A percentile compares a stretch with the other conserved stretches of the same genome.
These are phyloP conservation scores for Agriotes lineatus DNA, from an alignment of 2,888 invertebrate species.

Conservation along the genomic window DNA sequence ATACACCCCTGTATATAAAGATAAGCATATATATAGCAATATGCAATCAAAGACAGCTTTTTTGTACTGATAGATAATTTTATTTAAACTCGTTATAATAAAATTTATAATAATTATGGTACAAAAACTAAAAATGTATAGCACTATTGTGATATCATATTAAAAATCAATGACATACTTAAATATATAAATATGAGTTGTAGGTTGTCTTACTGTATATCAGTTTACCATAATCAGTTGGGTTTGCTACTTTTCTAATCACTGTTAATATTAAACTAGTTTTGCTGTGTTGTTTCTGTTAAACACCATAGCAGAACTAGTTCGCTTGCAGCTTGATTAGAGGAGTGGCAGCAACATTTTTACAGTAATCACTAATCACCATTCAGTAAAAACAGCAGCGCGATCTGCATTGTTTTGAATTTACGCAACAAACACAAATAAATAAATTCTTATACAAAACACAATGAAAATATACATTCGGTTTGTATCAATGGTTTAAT, in stretches of 20 bases:
- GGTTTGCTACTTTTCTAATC: not conserved
- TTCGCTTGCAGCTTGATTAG: not conserved
- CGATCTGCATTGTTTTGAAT: too few relatives aligned
- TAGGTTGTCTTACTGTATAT: not conserved
- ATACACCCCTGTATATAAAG: too few relatives aligned
- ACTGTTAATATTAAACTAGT: not conserved
- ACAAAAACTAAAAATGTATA: slow-evolving; percentile 50
- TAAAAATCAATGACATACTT: not conserved
- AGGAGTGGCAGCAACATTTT: not conserved
- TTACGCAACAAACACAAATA: not conserved
- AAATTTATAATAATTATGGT: slow-evolving; percentile 43
- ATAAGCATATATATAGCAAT: slow-evolving; percentile 11
- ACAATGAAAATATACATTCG: slow-evolving; percentile 27
- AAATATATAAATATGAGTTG: not conserved
- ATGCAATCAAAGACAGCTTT: slow-evolving; percentile 4
- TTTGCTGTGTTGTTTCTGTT: not conserved
- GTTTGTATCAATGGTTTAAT: slow-evolving; percentile 43
- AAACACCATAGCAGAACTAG: not conserved
- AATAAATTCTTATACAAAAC: slow-evolving; percentile 2
- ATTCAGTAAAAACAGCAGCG: too few relatives aligned
- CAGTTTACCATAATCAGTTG: not conserved
- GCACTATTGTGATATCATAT: slow-evolving; percentile 17
- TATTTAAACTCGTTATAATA: slow-evolving; percentile 49
- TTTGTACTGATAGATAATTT: not conserved
- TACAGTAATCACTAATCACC: too few relatives aligned